Conservation (phyloP, 2,797 vertebrate species). For the Potorous gilbertii region DNA sequence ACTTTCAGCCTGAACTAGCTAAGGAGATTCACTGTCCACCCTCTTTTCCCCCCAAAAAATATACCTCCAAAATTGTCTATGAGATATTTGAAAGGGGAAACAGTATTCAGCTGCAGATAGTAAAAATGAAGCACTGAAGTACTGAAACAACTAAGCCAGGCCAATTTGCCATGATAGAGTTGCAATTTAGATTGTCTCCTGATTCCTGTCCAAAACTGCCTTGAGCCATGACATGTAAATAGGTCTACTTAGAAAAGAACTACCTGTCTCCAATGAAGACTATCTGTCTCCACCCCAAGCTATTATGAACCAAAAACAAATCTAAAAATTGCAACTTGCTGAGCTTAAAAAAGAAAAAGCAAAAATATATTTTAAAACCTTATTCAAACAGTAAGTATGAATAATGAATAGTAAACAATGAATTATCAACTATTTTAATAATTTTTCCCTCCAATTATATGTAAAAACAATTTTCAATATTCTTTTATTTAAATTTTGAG, state of each 20-base stretch:
- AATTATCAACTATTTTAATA: not conserved
- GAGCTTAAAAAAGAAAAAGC: not conserved
- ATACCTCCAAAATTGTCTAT: not conserved
- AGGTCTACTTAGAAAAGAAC: not conserved
- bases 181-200: not conserved
- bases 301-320: not conserved
- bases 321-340: not conserved
- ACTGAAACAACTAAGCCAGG: not conserved
- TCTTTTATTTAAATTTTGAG: not conserved
- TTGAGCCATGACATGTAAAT: not conserved
- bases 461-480: not conserved
- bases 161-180: not conserved
- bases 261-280: not conserved
- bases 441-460: not conserved
- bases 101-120: not conserved
- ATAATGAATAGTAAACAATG: not conserved
- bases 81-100: not conserved
- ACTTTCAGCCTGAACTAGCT: not conserved
- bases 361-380: not conserved
- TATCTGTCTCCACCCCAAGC: not conserved
- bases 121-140: not conserved
- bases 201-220: not conserved
- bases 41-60: not conserved
- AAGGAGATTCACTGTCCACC: not conserved
- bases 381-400: not conserved